These are phyloP conservation scores for Cottoperca gobio DNA, from an alignment of 2,797 vertebrate genomes.

Conservation along the genomic window DNA sequence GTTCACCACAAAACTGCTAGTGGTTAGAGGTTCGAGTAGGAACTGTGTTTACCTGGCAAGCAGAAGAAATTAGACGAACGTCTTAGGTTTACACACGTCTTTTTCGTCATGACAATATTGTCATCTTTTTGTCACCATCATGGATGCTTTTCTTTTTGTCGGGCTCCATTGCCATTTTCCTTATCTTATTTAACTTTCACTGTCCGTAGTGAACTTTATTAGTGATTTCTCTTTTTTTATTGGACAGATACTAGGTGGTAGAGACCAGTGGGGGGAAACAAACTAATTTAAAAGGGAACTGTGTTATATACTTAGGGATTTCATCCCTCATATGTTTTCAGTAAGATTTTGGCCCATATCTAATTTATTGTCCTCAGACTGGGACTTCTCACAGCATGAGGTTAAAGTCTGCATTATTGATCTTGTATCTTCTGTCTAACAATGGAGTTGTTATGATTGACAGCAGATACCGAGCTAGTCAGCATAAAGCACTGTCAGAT, in stretches of 20 bases:
- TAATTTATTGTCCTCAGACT: constrained; percentile 36
- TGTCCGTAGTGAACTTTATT: background rate
- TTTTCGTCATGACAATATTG: constrained; percentile 9
- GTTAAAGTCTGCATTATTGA: constrained; percentile 23
- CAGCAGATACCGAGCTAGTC: constrained; percentile 25
- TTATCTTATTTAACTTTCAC: background rate
- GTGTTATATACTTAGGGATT: constrained; percentile 24
- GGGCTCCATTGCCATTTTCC: background rate
- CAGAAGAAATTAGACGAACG: constrained; percentile 29
- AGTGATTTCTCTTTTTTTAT: constrained; percentile 15
- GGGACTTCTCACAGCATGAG: constrained; percentile 11
- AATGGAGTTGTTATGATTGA: constrained; percentile 37
- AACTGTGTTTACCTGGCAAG: constrained; percentile 73
- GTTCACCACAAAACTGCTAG: constrained; percentile 68
- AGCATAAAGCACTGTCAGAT: constrained; percentile 53
- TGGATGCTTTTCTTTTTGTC: background rate
- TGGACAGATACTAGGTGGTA: background rate
- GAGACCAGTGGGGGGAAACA: constrained; percentile 1
- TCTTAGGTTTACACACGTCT: constrained; percentile 16
- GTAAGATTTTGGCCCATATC: constrained; percentile 37
- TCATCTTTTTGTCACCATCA: background rate
- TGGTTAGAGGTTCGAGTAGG: constrained; percentile 55
- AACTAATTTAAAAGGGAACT: constrained; percentile 7
- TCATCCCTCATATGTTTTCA: constrained; percentile 37
- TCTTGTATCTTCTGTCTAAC: constrained; percentile 11